A percentile compares a stretch with the other conserved stretches of the same genome.
Conservation (phyloP, 2,888 invertebrate species). For the Ophion slaviceki region DNA sequence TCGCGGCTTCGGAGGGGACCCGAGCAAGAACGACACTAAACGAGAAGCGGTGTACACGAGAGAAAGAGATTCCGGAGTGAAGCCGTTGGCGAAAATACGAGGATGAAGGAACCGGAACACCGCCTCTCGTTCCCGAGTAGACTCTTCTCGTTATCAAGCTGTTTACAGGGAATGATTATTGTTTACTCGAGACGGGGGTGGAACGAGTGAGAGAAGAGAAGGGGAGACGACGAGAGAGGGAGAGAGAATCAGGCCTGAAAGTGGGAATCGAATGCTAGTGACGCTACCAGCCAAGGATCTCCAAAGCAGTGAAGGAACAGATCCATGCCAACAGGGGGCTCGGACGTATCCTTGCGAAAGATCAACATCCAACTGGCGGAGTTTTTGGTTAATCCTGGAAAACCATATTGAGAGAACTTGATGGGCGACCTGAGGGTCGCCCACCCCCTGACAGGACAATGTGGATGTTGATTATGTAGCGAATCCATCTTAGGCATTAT, state of each 20-base stretch:
- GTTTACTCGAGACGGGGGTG: conserved; percentile 71
- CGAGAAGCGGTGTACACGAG: conserved; percentile 42
- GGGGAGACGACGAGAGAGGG: conserved; percentile 27
- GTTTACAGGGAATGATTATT: conserved; percentile 77
- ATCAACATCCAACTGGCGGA: not conserved
- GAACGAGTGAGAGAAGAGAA: conserved; percentile 39
- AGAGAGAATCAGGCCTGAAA: conserved; percentile 17
- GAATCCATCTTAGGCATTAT: not conserved
- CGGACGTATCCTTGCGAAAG: conserved; percentile 34
- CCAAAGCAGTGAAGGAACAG: conserved; percentile 15
- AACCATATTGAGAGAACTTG: not conserved
- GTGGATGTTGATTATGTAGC: not conserved
- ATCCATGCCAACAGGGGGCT: conserved; percentile 15
- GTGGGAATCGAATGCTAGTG: conserved; percentile 58
- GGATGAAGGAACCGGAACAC: conserved; percentile 57
- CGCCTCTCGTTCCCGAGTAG: conserved; percentile 53
- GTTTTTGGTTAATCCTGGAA: conserved; percentile 20
- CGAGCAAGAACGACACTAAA: conserved; percentile 54
- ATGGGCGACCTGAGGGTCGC: not conserved
- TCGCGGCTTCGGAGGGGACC: conserved; percentile 48
- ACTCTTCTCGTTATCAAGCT: conserved; percentile 74
- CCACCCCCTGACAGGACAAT: not conserved
- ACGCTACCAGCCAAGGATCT: conserved; percentile 46
- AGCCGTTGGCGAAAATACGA: conserved; percentile 55
- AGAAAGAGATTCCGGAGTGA: conserved; percentile 47